Evolutionary conservation across 2,113 vertebrate genomes (phyloP), one percentile per base, ranked within the genome.

Genomic region (Miniopterus natalensis): DNA sequence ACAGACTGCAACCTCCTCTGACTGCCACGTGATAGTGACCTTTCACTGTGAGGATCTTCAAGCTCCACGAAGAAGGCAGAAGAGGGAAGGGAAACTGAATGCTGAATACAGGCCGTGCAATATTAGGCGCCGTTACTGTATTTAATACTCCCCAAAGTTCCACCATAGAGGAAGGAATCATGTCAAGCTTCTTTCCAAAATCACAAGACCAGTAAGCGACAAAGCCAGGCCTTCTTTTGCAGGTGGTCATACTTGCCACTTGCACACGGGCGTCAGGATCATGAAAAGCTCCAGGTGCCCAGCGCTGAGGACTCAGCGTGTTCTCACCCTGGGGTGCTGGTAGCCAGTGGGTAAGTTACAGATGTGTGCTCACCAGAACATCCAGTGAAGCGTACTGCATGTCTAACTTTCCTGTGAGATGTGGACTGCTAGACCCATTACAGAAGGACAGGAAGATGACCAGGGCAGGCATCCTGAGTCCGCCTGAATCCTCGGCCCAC

Each of bases 81-180:
- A 63, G 65, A 80, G 12, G 21, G 70, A 66, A 88, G 47, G 68
- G 55, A 81, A 59, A 61, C 1, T 74, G 55, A 89, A 59, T 3
- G 1, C 0, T 45, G 68, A 63, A 65, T 13, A 27, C 0, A 27
- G 79, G 17, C 49, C 51, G 29, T 20, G 49, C n/a, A 49, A 40
- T 51, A 83, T 42, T 70, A 92, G 15, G 59, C 27, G 40, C 2
- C 49, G 71, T 73, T 63, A 57, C 73, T 23, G 1, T 51, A 84
- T 80, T 95, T 74, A 77, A 95, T 79, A 53, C 51, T 68, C 49
- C 21, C 53, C 23, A 75, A 68, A 95, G 90, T 83, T 86, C 84
- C 79, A 70, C 36, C 36, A 45, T 3, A 87, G 63, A 93, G 45
- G 23, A 93, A 92, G 85, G 71, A 89, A 73, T 36, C 21, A 80